These are phyloP conservation scores for Epinotia ramella DNA, from an alignment of 2,888 invertebrate species.

Conservation along the genomic window DNA sequence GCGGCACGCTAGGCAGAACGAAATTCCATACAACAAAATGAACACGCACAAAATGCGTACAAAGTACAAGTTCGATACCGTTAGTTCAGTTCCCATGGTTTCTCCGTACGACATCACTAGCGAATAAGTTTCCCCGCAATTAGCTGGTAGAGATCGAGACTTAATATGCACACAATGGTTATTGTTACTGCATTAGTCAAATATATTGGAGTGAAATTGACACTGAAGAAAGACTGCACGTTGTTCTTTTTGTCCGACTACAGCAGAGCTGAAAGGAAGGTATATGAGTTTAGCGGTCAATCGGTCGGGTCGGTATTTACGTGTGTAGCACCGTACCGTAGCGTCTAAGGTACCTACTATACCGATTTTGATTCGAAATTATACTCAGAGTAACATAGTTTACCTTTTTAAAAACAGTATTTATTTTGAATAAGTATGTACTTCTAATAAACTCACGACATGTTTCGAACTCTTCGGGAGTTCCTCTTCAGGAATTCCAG, in stretches of 20 bases:
- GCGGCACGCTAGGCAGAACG: background rate
- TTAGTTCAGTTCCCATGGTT: constrained; percentile 28
- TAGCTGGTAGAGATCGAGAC: background rate
- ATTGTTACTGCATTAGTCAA: constrained; percentile 15
- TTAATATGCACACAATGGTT: constrained; percentile 7
- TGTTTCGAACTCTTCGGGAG: too few species aligned
- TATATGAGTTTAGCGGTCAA: too few species aligned
- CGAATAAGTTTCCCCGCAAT: constrained; percentile 12
- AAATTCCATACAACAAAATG: background rate
- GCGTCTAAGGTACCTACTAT: too few species aligned
- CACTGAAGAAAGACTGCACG: background rate
- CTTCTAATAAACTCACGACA: too few species aligned
- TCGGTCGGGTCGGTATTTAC: too few species aligned
- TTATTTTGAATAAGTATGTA: too few species aligned
- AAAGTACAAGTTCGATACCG: background rate
- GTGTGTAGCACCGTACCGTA: too few species aligned
- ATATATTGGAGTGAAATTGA: constrained; percentile 1
- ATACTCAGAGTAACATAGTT: too few species aligned
- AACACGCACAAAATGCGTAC: background rate
- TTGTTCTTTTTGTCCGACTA: background rate
- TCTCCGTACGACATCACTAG: background rate
- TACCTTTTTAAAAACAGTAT: too few species aligned
- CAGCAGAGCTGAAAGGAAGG: too few species aligned
- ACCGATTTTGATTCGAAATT: too few species aligned
- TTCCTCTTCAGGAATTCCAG: too few species aligned